Percentiles rank a stretch among this genome's conserved stretches.
phyloP scores from a whole-genome alignment of 2,113 vertebrate genomes.

The Bettongia penicillata region DNA sequence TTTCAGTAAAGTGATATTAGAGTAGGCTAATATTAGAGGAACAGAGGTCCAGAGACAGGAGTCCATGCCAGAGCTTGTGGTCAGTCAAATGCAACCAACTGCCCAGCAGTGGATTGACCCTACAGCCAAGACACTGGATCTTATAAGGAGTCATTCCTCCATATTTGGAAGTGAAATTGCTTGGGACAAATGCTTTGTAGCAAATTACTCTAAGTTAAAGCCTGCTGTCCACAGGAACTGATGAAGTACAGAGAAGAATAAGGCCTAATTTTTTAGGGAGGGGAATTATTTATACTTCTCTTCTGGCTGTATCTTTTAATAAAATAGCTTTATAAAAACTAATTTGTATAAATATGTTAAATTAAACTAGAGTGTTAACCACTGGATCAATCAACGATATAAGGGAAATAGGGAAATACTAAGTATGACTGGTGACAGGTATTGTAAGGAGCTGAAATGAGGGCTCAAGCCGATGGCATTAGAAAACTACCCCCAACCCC shows the following conservation, averaged over 20 bases:
- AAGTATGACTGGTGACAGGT: background rate
- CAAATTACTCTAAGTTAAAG: background rate
- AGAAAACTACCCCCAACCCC: background rate
- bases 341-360: background rate
- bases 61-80: background rate
- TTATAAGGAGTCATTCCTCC: background rate
- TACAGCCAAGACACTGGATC: background rate
- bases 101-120: background rate
- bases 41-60: background rate
- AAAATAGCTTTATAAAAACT: background rate
- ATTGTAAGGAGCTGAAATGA: background rate
- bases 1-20: background rate
- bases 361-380: background rate
- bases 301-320: background rate
- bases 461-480: background rate
- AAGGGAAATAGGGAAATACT: background rate
- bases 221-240: background rate
- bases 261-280: background rate
- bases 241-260: background rate
- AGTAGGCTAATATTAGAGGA: background rate
- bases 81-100: background rate
- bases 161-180: background rate
- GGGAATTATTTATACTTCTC: background rate
- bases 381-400: background rate
- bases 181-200: background rate